These are phyloP conservation scores for Drosophila nigromelanica DNA, from an alignment of 1,140 invertebrate genomes.

Conservation along the genomic window DNA sequence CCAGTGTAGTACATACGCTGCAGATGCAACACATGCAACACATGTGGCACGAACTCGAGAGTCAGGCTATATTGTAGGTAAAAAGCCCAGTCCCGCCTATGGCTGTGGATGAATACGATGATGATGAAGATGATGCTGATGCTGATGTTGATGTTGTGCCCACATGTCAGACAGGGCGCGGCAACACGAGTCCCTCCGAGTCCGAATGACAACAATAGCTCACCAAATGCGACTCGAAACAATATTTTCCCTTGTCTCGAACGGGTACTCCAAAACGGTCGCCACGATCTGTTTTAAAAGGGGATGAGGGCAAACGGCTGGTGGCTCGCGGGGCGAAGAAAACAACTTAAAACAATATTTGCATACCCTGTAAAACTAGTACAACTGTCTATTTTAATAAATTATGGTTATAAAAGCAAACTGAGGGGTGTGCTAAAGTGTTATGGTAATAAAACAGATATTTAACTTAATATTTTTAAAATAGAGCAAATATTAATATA, in stretches of 20 bases:
- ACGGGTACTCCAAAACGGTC: conserved; percentile 4
- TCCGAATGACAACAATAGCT: conserved; percentile 67
- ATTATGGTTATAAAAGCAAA: too few species aligned
- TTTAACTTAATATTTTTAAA: too few species aligned
- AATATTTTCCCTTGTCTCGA: conserved; percentile 80
- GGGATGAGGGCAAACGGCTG: conserved; percentile 13
- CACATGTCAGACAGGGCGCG: conserved; percentile 53
- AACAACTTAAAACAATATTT: conserved; percentile 8
- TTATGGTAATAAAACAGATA: too few species aligned
- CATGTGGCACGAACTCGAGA: conserved; percentile 58
- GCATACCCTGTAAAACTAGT: conserved; percentile 26
- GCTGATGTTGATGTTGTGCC: conserved; percentile 49
- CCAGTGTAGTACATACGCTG: conserved; percentile 16
- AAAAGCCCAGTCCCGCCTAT: conserved; percentile 30
- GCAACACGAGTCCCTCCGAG: conserved; percentile 15
- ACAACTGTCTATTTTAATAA: not conserved
- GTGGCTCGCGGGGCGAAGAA: not conserved
- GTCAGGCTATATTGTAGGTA: conserved; percentile 50
- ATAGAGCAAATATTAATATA: too few species aligned
- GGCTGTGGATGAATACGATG: not conserved
- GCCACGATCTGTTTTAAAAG: conserved; percentile 12
- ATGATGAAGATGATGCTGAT: conserved; percentile 9
- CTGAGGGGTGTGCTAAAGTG: too few species aligned
- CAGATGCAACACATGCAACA: conserved; percentile 58
- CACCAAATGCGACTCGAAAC: conserved; percentile 69